Base-by-base conservation (phyloP, 23 tunicate species). In the Ascidia mentula region DNA sequence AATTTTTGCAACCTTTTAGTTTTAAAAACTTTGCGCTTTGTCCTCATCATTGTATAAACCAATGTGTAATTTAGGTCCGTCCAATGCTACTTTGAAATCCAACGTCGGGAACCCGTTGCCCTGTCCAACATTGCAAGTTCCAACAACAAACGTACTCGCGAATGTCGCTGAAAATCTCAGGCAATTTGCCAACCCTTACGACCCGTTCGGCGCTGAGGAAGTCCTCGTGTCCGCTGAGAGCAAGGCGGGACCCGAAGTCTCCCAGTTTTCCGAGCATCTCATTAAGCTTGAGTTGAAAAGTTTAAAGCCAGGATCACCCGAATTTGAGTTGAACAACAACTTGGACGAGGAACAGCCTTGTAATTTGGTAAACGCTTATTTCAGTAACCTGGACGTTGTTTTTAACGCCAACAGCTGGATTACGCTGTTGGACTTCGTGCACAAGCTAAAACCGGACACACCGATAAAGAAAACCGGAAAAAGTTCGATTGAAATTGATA, bases 391-490 rank as follows among this genome's bases (percentile, higher is more conserved):
- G 33, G 93, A 93, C 72, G 82, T 87, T 0, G 89, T 93, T 26
- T 80, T 93, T 32, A 93, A 93, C 65, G 78, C 78, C 35, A 80
- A 77, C 38, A 88, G 84, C 32, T 93, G 98, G 98, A 80, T 84
- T 40, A 78, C 87, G 26, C 32, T 93, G 22, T 42, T 93, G 18
- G 78, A 87, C 39, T 93, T 93, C 59, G 73, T 93, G 31, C 94
- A 93, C 74, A 77, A 77, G 28, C 82, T 93, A 18, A 85, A 84
- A 39, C 84, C 88, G 0, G 40, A 73, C 17, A 39, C 15, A 8
- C 31, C 45, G 12, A 18, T 18, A 9, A 36, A 61, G 28, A 53
- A 53, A 42, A 15, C 53, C 28, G 28, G 28, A 1, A 53, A 9
- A 53, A 53, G 24, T 3, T 28, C 4, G 65, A 20, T 53, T 53